phyloP scores from a whole-genome alignment of 2,113 vertebrate species.

The Pachypanchax playfairii region DNA sequence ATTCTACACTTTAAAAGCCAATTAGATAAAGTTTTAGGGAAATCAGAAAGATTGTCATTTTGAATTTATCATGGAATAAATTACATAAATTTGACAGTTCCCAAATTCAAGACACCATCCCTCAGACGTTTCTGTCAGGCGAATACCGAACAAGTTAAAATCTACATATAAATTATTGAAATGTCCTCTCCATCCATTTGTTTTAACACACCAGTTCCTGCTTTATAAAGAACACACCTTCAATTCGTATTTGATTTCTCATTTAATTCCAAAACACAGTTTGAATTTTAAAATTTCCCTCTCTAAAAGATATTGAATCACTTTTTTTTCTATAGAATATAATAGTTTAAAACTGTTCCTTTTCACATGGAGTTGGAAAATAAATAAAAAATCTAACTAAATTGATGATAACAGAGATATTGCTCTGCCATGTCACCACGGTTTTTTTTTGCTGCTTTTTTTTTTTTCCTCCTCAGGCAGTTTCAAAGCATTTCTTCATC shows the following conservation, averaged over 20 bases:
- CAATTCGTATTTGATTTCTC: neutral
- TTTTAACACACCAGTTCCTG: neutral
- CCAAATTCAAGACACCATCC: constrained; percentile 46
- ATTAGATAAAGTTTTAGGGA: constrained; percentile 64
- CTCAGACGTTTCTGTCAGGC: constrained; percentile 39
- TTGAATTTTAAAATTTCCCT: neutral
- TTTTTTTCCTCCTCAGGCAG: constrained; percentile 45
- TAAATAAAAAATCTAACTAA: constrained; percentile 55
- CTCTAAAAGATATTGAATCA: neutral
- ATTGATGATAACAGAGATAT: constrained; percentile 52
- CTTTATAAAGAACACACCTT: neutral
- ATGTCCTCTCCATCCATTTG: neutral
- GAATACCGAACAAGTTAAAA: constrained; percentile 44
- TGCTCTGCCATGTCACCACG: constrained; percentile 48
- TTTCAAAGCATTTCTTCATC: constrained; percentile 72
- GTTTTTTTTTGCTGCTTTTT: constrained; percentile 20
- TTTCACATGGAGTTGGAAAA: constrained; percentile 12
- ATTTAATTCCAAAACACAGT: neutral
- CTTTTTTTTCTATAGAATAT: neutral
- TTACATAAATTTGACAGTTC: constrained; percentile 55
- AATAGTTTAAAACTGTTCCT: neutral
- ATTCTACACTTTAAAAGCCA: constrained; percentile 66
- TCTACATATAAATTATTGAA: constrained; percentile 27
- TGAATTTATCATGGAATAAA: constrained; percentile 62
- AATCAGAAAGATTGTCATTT: constrained; percentile 62